Conservation (phyloP, 2,113 vertebrate species). For the Hiodon tergisus region DNA sequence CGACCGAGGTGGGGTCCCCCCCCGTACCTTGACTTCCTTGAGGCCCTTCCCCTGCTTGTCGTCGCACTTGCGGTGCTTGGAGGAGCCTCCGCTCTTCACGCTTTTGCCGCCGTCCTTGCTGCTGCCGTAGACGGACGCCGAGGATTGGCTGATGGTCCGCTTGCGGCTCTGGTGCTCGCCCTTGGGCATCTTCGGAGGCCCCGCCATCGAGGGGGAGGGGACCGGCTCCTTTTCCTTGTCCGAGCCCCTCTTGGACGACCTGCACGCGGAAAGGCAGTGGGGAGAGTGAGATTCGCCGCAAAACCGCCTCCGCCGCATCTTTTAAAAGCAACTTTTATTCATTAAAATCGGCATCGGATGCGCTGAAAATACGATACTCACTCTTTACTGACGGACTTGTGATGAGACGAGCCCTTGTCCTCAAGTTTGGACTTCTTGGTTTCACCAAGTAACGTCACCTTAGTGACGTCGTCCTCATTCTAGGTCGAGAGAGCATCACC, state of each 20-base stretch:
- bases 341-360: background rate
- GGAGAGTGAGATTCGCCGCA: too few relatives aligned
- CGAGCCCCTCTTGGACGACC: slow-evolving; percentile 76
- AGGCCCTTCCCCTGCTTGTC: slow-evolving; percentile 74
- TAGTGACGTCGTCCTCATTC: slow-evolving; percentile 84
- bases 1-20: slow-evolving; percentile 13
- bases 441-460: slow-evolving; percentile 44
- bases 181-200: slow-evolving; percentile 78
- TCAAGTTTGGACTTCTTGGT: slow-evolving; percentile 87
- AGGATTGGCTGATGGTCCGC: slow-evolving; percentile 86
- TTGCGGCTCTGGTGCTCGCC: slow-evolving; percentile 82
- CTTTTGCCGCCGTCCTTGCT: slow-evolving; percentile 66
- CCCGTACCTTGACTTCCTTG: slow-evolving; percentile 78
- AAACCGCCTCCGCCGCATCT: too few relatives aligned
- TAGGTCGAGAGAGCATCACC: slow-evolving; percentile 41
- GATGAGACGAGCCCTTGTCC: slow-evolving; percentile 78
- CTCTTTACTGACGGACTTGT: slow-evolving; percentile 89
- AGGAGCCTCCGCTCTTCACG: slow-evolving; percentile 65
- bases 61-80: slow-evolving; percentile 86
- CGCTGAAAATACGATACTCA: slow-evolving; percentile 55
- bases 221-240: slow-evolving; percentile 88
- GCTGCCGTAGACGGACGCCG: slow-evolving; percentile 78
- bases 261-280: slow-evolving; percentile 20
- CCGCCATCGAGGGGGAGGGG: slow-evolving; percentile 79
- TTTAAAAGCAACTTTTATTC: too few relatives aligned